Evolutionary conservation across 1,140 invertebrate genomes (phyloP).

Genomic region (Nylanderia fulva): DNA sequence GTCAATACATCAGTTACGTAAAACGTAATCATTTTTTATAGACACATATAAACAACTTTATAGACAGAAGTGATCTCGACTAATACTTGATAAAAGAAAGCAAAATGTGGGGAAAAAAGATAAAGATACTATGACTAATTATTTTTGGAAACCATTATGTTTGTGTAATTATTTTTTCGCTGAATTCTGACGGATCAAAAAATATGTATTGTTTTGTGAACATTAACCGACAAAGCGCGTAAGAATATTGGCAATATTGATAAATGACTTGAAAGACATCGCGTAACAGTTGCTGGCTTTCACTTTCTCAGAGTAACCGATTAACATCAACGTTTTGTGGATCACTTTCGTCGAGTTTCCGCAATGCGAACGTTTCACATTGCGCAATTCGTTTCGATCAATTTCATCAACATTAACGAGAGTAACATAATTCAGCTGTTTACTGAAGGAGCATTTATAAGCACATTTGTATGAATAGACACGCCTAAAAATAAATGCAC

Average conservation of each 20-base stretch:
- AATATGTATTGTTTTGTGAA: neutral
- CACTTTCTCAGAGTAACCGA: constrained; percentile 68
- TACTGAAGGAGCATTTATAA: neutral
- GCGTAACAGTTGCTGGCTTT: constrained; percentile 61
- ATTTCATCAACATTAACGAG: neutral
- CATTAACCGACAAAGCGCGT: neutral
- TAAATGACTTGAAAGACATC: constrained; percentile 15
- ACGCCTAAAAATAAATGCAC: neutral
- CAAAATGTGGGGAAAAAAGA: neutral
- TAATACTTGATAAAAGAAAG: neutral
- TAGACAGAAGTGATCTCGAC: neutral
- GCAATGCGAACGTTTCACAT: neutral
- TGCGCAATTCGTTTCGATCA: neutral
- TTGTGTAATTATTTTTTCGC: neutral
- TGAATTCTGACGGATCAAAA: neutral
- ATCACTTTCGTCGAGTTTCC: constrained; percentile 39
- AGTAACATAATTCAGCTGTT: neutral
- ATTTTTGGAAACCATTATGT: neutral
- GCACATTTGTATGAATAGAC: neutral
- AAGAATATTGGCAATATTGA: neutral
- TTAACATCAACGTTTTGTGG: constrained; percentile 47
- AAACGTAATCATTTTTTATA: neutral
- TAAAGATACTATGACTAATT: neutral
- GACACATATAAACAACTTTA: no score
- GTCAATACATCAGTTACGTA: neutral